Base-by-base conservation (phyloP, 2,797 vertebrate species). In the Adrianichthys oophorus region DNA sequence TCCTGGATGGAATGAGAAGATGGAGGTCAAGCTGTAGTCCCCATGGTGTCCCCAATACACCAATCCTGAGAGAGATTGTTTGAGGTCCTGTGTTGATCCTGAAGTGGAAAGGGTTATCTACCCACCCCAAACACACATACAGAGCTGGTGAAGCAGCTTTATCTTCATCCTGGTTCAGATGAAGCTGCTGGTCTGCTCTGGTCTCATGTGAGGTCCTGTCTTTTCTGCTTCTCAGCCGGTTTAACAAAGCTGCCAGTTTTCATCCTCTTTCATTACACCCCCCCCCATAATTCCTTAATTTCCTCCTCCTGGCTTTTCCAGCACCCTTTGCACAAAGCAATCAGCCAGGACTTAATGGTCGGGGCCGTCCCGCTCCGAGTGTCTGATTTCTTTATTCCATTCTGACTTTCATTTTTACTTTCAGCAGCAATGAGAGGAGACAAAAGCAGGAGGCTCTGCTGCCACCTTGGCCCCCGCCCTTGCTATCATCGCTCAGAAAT, bases 241-340 rank as follows among this genome's bases (percentile, higher is more conserved):
- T 81, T 72, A 79, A 68, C 79, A 18, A 14, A 29, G 72, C 90
- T 90, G 90, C 87, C 90, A 89, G 59, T 89, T 91, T 80, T 88
- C 88, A 90, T 91, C 80, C 74, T 84, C 88, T 89, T 89, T 87
- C 90, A 91, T 92, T 91, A 91, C 24, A 24, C 77, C 76, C 70
- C 54, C 65, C 62, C 75, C 84, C 89, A 90, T 91, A 90, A 92
- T 88, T 88, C 79, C 79, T 84, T 91, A 83, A 91, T 91, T 91
- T 91, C 89, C 82, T 73, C 84, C 84, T 80, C 72, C 65, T 79
- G 75, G 74, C 82, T 87, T 80, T 83, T 82, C 65, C 66, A 78
- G 72, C 83, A 83, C 77, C 81, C 84, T 80, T 79, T 67, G 78
- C 85, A 79, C 86, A 82, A 86, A 85, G 86, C 90, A 91, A 91